Evolutionary conservation across 2,888 invertebrate genomes (phyloP).

Genomic region (Argyra leucocephala): DNA sequence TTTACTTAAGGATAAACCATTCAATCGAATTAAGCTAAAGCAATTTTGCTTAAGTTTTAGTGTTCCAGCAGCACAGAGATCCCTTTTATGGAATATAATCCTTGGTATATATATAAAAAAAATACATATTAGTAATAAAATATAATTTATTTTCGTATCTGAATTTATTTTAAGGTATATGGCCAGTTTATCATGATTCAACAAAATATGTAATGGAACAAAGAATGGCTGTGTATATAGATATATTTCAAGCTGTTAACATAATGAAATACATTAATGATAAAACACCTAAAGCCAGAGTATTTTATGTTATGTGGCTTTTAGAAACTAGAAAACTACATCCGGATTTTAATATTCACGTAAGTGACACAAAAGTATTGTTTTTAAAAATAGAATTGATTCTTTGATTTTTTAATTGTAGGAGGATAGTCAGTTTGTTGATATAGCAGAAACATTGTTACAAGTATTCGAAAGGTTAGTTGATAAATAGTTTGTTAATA

Average conservation of each 20-base stretch:
- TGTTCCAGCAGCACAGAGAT: conserved; percentile 68
- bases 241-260: conserved; percentile 59
- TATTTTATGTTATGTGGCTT: conserved; percentile 73
- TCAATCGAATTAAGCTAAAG: conserved; percentile 67
- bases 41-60: conserved; percentile 79
- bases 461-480: conserved; percentile 52
- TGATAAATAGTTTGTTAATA: background rate
- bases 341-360: conserved; percentile 45
- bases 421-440: conserved; percentile 50
- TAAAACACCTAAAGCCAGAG: conserved; percentile 54
- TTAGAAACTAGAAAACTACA: conserved; percentile 61
- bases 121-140: background rate
- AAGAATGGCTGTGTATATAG: conserved; percentile 63
- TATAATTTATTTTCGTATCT: background rate
- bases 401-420: conserved; percentile 28
- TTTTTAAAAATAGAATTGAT: conserved; percentile 17
- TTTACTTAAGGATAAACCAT: conserved; percentile 71
- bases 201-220: conserved; percentile 67
- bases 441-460: conserved; percentile 59
- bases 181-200: conserved; percentile 67
- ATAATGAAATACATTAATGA: conserved; percentile 57
- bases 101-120: conserved; percentile 48
- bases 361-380: too few relatives aligned
- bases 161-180: conserved; percentile 50
- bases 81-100: conserved; percentile 74